Conservation (phyloP, 2,888 invertebrate species). For the Oligia strigilis region DNA sequence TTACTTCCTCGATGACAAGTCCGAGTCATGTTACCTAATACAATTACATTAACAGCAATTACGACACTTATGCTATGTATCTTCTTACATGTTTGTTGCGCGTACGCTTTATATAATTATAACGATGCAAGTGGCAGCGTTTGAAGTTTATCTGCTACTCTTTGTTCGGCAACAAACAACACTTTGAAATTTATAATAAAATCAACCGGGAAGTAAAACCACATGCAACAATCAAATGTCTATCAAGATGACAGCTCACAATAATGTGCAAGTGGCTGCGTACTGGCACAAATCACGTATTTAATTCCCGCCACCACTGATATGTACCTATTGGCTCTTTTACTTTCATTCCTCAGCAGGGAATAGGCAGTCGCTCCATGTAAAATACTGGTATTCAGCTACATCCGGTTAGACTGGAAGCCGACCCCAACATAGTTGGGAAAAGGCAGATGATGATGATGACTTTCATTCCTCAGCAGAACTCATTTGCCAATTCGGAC, state of each 20-base stretch:
- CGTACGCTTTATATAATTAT: slow-evolving; percentile 40
- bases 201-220: background rate
- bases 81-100: slow-evolving; percentile 13
- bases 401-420: no score
- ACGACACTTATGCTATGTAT: slow-evolving; percentile 22
- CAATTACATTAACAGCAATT: slow-evolving; percentile 44
- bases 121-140: slow-evolving; percentile 18
- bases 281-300: background rate
- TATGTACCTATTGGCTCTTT: background rate
- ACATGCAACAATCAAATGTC: slow-evolving; percentile 4
- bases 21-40: slow-evolving; percentile 36
- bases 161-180: background rate
- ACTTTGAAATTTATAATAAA: background rate
- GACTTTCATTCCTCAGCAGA: no score
- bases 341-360: background rate
- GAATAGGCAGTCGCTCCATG: no score
- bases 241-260: slow-evolving; percentile 11
- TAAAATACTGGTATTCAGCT: no score
- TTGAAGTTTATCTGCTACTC: slow-evolving; percentile 1
- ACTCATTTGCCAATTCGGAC: background rate
- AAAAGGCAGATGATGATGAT: no score
- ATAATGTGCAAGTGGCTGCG: background rate
- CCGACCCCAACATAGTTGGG: no score
- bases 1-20: slow-evolving; percentile 50
- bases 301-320: no score